Evolutionary conservation across 2,888 invertebrate species (phyloP).

Genomic region (Drosophila flavopinicola): DNA sequence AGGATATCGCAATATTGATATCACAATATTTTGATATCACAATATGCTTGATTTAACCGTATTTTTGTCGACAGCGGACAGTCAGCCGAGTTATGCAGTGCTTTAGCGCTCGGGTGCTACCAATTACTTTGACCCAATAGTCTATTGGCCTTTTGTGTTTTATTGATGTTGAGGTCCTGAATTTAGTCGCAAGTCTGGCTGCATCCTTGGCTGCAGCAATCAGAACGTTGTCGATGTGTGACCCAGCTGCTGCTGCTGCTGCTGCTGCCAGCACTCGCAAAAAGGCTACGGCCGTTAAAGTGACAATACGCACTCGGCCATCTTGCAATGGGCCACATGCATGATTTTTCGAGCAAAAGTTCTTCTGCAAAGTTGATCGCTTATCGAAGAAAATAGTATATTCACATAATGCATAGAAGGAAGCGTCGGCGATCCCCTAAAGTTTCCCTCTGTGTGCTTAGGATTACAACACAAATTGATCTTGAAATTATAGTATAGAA

Average conservation of each 20-base stretch:
- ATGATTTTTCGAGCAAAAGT: not conserved
- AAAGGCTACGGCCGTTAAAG: constrained; percentile 44
- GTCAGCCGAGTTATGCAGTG: not conserved
- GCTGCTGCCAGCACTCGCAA: constrained; percentile 47
- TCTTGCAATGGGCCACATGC: constrained; percentile 21
- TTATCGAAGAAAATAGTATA: no score
- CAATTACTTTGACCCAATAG: constrained; percentile 45
- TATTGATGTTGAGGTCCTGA: constrained; percentile 27
- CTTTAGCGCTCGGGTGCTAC: constrained; percentile 13
- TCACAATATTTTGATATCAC: no score
- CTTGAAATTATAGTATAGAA: no score
- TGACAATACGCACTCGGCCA: constrained; percentile 50
- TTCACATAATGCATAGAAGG: no score
- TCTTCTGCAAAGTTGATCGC: not conserved
- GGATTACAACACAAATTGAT: no score
- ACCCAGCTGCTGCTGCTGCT: constrained; percentile 61
- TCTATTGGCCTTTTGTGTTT: constrained; percentile 19
- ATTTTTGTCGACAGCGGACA: no score
- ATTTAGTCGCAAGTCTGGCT: constrained; percentile 34
- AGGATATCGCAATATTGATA: no score
- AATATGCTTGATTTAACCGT: no score
- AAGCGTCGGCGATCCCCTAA: no score
- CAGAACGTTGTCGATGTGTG: constrained; percentile 51
- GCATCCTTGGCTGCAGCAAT: constrained; percentile 42
- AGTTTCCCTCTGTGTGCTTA: no score